These are phyloP conservation scores for Mixornis gularis DNA, from an alignment of 2,113 vertebrate species.

Conservation along the genomic window DNA sequence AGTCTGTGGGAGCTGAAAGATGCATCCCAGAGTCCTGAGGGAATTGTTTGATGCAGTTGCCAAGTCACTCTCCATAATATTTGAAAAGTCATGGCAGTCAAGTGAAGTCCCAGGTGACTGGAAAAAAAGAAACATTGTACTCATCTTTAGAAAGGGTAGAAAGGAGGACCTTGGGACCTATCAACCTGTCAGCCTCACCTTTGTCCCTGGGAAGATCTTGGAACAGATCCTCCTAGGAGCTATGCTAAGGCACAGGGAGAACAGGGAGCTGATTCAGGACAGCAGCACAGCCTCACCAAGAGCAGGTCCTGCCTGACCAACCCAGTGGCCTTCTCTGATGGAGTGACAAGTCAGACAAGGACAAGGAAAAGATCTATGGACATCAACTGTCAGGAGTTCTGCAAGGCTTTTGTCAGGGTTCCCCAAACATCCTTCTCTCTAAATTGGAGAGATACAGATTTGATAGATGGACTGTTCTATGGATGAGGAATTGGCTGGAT, in stretches of 20 bases:
- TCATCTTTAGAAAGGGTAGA: not conserved
- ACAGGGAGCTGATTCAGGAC: not conserved
- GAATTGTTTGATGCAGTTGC: not conserved
- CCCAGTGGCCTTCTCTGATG: not conserved
- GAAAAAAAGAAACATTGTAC: not conserved
- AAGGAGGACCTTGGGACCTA: not conserved
- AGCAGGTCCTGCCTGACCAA: not conserved
- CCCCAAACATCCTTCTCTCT: not conserved
- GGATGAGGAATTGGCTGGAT: not conserved
- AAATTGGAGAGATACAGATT: not conserved
- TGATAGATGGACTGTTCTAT: not conserved
- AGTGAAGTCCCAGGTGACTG: not conserved
- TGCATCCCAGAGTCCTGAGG: not conserved
- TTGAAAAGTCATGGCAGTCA: not conserved
- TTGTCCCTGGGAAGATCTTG: not conserved
- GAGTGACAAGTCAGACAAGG: not conserved
- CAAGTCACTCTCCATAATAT: not conserved
- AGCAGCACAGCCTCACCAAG: not conserved
- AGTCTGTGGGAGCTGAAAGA: not conserved
- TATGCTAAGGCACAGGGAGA: not conserved
- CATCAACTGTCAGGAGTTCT: not conserved
- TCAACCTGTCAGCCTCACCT: not conserved
- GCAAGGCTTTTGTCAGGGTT: not conserved
- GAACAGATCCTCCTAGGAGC: not conserved
- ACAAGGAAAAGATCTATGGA: accelerated